These are phyloP conservation scores for Characodon lateralis DNA, from an alignment of 2,797 vertebrate species.

Conservation along the genomic window DNA sequence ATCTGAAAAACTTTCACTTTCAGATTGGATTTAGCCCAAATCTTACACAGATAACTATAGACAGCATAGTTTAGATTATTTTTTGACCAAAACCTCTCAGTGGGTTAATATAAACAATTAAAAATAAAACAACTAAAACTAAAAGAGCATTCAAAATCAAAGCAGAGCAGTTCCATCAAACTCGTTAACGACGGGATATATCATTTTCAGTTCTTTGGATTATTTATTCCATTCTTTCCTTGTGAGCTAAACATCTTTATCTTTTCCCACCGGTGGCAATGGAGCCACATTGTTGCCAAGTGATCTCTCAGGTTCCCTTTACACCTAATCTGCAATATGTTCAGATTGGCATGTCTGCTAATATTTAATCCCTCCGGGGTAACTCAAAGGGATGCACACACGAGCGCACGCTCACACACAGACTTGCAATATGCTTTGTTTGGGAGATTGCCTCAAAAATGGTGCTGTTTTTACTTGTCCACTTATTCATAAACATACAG, in stretches of 20 bases:
- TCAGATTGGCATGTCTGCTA: constrained; percentile 65
- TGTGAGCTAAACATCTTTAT: neutral
- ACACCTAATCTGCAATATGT: constrained; percentile 70
- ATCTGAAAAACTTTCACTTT: neutral
- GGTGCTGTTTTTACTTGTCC: constrained; percentile 42
- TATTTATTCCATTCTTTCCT: constrained; percentile 9
- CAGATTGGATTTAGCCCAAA: neutral
- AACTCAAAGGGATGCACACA: constrained; percentile 41
- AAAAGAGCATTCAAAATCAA: neutral
- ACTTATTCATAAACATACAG: constrained; percentile 20
- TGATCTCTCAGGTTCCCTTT: constrained; percentile 41
- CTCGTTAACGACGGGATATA: neutral
- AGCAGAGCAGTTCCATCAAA: neutral
- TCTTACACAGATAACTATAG: neutral
- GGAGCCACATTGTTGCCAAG: constrained; percentile 57
- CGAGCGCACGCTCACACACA: constrained; percentile 24
- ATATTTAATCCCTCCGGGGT: constrained; percentile 55
- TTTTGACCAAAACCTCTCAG: neutral
- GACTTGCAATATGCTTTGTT: constrained; percentile 54
- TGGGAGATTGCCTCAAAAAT: constrained; percentile 53
- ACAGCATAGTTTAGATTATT: neutral
- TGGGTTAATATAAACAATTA: neutral
- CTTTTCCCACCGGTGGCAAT: neutral
- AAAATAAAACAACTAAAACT: no score
- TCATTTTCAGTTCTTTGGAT: neutral